Evolutionary conservation across 2,113 vertebrate species (phyloP).

Genomic region (Stigmatopora nigra): DNA sequence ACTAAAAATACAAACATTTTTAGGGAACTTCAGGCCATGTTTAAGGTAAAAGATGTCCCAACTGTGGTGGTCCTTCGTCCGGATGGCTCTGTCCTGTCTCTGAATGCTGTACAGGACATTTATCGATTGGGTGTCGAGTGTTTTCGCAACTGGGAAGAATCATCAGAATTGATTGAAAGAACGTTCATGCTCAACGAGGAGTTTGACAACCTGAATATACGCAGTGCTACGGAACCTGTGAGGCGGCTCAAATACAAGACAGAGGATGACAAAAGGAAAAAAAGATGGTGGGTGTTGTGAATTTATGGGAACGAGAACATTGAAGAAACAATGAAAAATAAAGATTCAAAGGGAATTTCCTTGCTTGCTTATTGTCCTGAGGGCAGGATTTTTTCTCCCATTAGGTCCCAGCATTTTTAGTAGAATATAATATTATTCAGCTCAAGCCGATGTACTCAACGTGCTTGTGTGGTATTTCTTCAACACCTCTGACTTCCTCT

Average conservation of each 20-base stretch:
- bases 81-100: conserved; percentile 70
- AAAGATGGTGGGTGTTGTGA: conserved; percentile 49
- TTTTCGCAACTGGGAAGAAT: conserved; percentile 84
- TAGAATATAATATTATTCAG: too few species aligned
- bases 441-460: too few species aligned
- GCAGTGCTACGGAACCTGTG: conserved; percentile 77
- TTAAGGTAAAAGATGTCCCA: conserved; percentile 72
- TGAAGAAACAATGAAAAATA: conserved; percentile 26
- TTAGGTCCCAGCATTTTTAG: too few species aligned
- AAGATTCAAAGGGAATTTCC: conserved; percentile 21
- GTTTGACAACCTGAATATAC: conserved; percentile 65
- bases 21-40: conserved; percentile 78
- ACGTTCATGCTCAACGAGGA: conserved; percentile 81
- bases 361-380: too few species aligned
- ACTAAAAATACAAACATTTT: background rate
- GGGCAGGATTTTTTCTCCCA: too few species aligned
- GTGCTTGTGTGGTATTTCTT: too few species aligned
- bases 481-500: too few species aligned
- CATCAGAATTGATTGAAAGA: conserved; percentile 78
- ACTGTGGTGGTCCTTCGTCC: conserved; percentile 81
- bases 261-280: conserved; percentile 69
- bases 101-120: conserved; percentile 78
- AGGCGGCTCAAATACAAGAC: conserved; percentile 81
- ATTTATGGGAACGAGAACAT: background rate
- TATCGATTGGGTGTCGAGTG: conserved; percentile 64